These are phyloP conservation scores for Machimus atricapillus DNA, from an alignment of 2,888 invertebrate genomes.

Conservation along the genomic window DNA sequence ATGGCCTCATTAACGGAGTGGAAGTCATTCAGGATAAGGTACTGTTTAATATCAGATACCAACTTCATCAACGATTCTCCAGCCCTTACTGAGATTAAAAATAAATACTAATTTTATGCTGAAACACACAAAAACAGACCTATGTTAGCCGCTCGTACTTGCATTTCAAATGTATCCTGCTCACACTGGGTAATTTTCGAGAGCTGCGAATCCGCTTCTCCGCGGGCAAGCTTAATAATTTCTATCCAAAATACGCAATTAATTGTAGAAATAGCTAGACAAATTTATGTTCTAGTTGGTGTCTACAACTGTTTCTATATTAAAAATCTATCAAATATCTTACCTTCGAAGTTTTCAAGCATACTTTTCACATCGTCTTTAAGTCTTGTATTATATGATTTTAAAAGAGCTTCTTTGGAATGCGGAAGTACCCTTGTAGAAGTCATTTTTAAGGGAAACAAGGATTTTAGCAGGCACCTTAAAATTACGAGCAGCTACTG, in stretches of 20 bases:
- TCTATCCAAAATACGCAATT: conserved; percentile 65
- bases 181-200: conserved; percentile 91
- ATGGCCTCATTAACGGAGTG: conserved; percentile 98
- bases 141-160: conserved; percentile 94
- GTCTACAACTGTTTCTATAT: neutral
- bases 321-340: conserved; percentile 47
- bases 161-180: conserved; percentile 96
- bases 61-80: conserved; percentile 97
- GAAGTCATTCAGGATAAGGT: conserved; percentile 96
- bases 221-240: conserved; percentile 86
- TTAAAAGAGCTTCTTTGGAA: conserved; percentile 92
- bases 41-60: conserved; percentile 97
- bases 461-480: neutral
- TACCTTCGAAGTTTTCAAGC: conserved; percentile 96
- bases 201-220: conserved; percentile 90
- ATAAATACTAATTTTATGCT: neutral
- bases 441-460: conserved; percentile 47
- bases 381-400: conserved; percentile 91
- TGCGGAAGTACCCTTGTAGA: conserved; percentile 76
- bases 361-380: conserved; percentile 98
- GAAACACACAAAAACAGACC: conserved; percentile 59
- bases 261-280: neutral
- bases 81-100: conserved; percentile 77
- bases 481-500: neutral
- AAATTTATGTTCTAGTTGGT: neutral